Evolutionary conservation across 2,113 vertebrate genomes (phyloP), one percentile per base, ranked within the genome.

Genomic region (Gopherus flavomarginatus): DNA sequence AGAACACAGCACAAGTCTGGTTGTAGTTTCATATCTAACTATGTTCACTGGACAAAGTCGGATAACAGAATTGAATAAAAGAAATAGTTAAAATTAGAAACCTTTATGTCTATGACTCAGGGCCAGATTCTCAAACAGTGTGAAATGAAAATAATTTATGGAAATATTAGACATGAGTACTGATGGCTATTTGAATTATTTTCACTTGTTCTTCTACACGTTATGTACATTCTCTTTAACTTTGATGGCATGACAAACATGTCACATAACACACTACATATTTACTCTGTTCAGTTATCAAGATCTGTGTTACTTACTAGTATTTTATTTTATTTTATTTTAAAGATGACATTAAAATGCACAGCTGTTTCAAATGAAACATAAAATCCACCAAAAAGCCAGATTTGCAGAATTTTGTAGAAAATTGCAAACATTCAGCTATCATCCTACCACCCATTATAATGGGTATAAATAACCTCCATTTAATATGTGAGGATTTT

Each of bases 321-420:
- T 83, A 11, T 79, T 77, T 96, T 93, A 54, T 49, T 62, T 21
- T 21, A 92, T 94, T 94, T 95, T 96, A 94, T 97, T 97, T 98
- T 87, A 95, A 98, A 97, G 50, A 80, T 56, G 83, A 27, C 95
- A 97, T 97, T 97, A 96, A 98, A 97, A 97, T 97, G 96, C 90
- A 95, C 97, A 93, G 93, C 96, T 98, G 96, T 97, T 98, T 97
- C 94, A 96, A 97, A 95, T 92, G 81, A 91, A 98, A 96, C 95
- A 95, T 96, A 96, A 97, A 97, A 95, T 97, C 86, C 92, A 96
- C 83, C 49, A 59, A 98, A 97, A 97, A 87, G 88, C 97, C 81
- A 96, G 97, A 97, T 98, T 98, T 98, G 94, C 92, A 97, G 96
- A 95, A 97, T 97, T 98, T 97, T 97, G 96, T 95, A 96, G 89